Evolutionary conservation across 92 coral and sea anemone genomes (phyloP), one percentile per base, ranked within the genome.

Genomic region (Actinostola sp.): DNA sequence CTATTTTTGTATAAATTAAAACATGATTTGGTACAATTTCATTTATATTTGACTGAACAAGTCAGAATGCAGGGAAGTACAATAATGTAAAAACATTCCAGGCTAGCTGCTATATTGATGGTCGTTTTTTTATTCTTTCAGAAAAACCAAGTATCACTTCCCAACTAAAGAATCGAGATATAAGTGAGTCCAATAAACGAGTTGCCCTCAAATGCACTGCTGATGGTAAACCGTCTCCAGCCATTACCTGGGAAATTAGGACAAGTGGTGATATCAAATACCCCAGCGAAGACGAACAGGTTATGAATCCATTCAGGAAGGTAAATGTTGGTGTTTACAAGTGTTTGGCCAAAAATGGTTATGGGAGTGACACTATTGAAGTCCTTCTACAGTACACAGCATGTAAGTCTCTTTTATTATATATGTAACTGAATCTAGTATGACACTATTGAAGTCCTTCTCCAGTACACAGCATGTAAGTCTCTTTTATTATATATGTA

Each of bases 201-300:
- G 44, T 75, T 38, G 58, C 65, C 16, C 75, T 82, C 45, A 67
- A 34, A 11, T 82, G 87, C 30, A 66, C 21, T n/a, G 84, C 73
- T 31, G 61, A 17, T 60, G 88, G 88, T 13, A 79, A 77, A 25
- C 88, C 88, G n/a, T 6, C 7, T 4, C 88, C 88, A 0, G 24
- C 21, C 14, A 55, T 83, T 36, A 52, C 79, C 8, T 83, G 88
- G 88, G 45, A 61, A 17, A 76, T 10, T 7, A 53, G 59, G 6
- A 20, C 2, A 13, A 15, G 2, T 9, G 59, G 29, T 15, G 27
- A 3, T 48, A 48, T 8, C 13, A 13, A n/a, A 48, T 4, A 20
- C 27, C 21, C 14, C 59, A 53, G 14, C 1, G 30, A 12, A 53
- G 31, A n/a, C 24, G 6, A 23, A 8, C 27, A 15, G 25, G 27